Base-by-base conservation (phyloP, 2,797 vertebrate species). In the Morelia viridis region DNA sequence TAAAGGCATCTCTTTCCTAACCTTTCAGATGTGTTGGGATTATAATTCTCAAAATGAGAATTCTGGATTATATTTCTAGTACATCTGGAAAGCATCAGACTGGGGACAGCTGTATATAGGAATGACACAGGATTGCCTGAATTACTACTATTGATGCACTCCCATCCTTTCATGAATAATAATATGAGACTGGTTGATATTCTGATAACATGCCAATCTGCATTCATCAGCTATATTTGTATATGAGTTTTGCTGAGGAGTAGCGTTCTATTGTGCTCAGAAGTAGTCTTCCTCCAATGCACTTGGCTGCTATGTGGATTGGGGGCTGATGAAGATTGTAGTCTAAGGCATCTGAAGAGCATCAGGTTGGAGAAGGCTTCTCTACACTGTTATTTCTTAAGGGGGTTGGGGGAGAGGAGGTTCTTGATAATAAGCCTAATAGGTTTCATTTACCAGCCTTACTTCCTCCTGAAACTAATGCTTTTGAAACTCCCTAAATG, bases 361-460 rank as follows among this genome's bases (percentile, higher is more conserved):
- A 80, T 46, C 19, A 46, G 41, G 8, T 46, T 80, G 41, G 71
- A 46, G 71, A 76, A 76, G 71, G 41, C 46, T 80, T 46, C 71
- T 80, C 41, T 80, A 46, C 22, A 41, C 8, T 8, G 13, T 80
- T 76, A 41, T 41, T 46, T 80, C 1, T 2, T 19, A 31, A 76
- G 31, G 50, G 50, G 50, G 41, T 41, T 41, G 41, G 50, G 15
- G 35, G 15, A 41, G 15, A 76, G n/a, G n/a, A 35, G 3, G 9
- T 60, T 50, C 62, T 64, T 56, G 22, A 41, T 31, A 65, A 13
- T 41, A 87, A 65, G 46, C 60, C 80, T 58, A 11, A 50, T 22
- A 87, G n/a, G 60, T 90, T 90, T 90, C 85, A 84, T 61, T 88
- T 60, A 22, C 85, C 85, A 87, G 24, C 26, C 12, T 86, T 87